Evolutionary conservation across 2,797 vertebrate species (phyloP).

Genomic region (Gorsachius magnificus): DNA sequence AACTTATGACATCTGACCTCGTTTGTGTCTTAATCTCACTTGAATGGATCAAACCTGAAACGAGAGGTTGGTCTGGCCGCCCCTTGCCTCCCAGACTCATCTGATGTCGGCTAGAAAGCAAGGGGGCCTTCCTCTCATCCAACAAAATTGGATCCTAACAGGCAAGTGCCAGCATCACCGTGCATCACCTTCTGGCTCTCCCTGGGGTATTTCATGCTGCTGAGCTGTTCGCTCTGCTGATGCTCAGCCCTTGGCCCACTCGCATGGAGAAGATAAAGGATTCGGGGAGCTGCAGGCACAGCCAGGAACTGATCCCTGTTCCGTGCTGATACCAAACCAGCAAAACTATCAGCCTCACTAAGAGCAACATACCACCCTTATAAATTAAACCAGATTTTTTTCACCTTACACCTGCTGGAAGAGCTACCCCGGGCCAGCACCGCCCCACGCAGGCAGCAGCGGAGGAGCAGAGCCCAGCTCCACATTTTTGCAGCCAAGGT

Average conservation of each 20-base stretch:
- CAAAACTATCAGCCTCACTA: not conserved
- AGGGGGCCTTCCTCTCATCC: no score
- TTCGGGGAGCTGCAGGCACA: not conserved
- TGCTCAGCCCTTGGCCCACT: not conserved
- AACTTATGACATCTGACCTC: no score
- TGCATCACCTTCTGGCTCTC: not conserved
- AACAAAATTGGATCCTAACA: no score
- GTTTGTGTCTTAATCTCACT: no score
- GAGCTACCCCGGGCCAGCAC: not conserved
- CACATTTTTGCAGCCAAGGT: accelerated
- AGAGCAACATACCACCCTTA: not conserved
- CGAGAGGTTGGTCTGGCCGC: no score
- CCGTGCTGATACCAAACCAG: not conserved
- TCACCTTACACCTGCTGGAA: not conserved
- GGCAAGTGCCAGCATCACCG: accelerated
- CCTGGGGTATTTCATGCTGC: not conserved
- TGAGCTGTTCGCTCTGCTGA: not conserved
- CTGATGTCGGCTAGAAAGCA: no score
- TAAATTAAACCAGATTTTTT: not conserved
- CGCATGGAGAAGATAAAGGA: accelerated
- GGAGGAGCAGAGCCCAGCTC: not conserved
- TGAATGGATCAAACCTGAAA: no score
- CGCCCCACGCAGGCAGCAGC: accelerated
- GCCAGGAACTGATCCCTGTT: not conserved
- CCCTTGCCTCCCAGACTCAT: no score